Evolutionary conservation across 2,797 vertebrate species (phyloP).

Genomic region (Gymnodraco acuticeps): DNA sequence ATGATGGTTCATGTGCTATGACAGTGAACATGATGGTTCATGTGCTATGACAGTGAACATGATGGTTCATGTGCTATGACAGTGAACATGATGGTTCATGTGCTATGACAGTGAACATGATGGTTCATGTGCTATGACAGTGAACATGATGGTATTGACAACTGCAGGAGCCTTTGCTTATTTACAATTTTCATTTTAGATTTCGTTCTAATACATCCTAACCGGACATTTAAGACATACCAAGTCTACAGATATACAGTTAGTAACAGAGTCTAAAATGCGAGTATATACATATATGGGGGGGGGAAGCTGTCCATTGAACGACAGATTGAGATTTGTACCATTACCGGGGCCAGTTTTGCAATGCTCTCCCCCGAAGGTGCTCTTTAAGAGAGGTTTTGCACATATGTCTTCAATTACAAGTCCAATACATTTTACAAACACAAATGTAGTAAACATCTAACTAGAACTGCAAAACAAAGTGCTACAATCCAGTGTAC

Average conservation of each 20-base stretch:
- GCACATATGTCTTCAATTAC: conserved; percentile 1
- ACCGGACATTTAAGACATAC: no score
- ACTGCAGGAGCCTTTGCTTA: not conserved
- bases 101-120: not conserved
- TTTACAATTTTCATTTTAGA: no score
- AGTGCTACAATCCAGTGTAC: not conserved
- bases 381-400: no score
- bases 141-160: not conserved
- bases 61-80: conserved; percentile 1
- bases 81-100: no score
- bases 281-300: no score
- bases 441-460: not conserved
- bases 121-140: not conserved
- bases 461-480: not conserved
- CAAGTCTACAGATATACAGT: no score
- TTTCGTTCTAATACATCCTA: no score
- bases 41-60: conserved; percentile 1
- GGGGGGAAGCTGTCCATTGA: no score
- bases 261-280: no score
- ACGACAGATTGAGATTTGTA: no score
- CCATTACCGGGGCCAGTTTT: no score
- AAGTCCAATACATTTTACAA: not conserved
- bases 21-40: not conserved
- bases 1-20: not conserved
- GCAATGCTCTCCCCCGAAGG: no score